Evolutionary conservation across 2,888 invertebrate species (phyloP), one percentile per base, ranked within the genome.

Genomic region (Acanthosepion lycidas): DNA sequence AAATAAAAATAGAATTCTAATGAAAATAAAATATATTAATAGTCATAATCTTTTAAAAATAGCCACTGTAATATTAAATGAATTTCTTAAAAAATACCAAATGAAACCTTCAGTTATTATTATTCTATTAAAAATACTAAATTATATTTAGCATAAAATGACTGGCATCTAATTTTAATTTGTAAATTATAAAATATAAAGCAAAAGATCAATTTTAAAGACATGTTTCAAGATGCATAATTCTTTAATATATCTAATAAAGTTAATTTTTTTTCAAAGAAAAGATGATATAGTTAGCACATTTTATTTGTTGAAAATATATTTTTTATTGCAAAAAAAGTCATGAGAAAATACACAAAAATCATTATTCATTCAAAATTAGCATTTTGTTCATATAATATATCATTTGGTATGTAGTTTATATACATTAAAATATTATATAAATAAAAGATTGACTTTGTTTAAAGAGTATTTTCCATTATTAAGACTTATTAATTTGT

Each of bases 391-490:
- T 78, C n/a, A 78, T 78, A 78, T 78, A 78, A 64, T 23, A 64
- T 64, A 64, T 64, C n/a, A n/a, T 78, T n/a, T 78, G n/a, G 20
- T 15, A 18, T 78, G 18, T 78, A 59, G n/a, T 8, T 78, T n/a
- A 15, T 78, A 33, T 9, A 6, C n/a, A 78, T 78, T 78, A 78
- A n/a, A 78, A n/a, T 78, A 78, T 78, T n/a, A 78, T 78, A n/a
- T 78, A n/a, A 78, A 78, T 78, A 78, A 78, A 78, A 78, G n/a
- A 33, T n/a, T 78, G 78, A 78, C 78, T n/a, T 78, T 78, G n/a
- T 78, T 78, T n/a, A 15, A 78, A 28, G 6, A n/a, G 9, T 78
- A 78, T 78, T 78, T 78, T 78, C 28, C 28, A 78, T 78, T 28
- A 78, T 42, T 42, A 42, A 78, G 78, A 78, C 28, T 78, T 78